Percentiles rank a stretch among this genome's conserved stretches.
Evolutionary conservation across 2,113 vertebrate genomes (phyloP).

Genomic region (Gracilinanus agilis): DNA sequence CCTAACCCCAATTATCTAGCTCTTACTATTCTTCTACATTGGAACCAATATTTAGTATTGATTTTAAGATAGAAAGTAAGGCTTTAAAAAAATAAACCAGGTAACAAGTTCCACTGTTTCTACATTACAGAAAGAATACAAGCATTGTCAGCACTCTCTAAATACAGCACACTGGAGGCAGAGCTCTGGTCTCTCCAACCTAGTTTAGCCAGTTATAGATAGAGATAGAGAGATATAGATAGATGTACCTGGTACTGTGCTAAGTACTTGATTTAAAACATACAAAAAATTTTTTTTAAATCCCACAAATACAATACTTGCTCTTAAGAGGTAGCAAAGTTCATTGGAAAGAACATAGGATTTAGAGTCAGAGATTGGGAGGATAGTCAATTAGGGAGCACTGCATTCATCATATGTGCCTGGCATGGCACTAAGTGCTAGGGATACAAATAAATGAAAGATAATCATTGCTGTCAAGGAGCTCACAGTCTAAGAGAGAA

Average conservation of each 20-base stretch:
- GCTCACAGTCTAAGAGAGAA: not conserved
- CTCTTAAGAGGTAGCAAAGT: not conserved
- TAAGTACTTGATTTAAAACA: not conserved
- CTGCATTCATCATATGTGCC: not conserved
- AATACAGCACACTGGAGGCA: not conserved
- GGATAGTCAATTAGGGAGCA: not conserved
- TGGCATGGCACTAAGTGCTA: not conserved
- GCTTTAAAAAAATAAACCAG: too few relatives aligned
- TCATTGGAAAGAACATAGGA: not conserved
- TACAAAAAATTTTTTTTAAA: too few relatives aligned
- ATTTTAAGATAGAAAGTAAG: too few relatives aligned
- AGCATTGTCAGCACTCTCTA: not conserved
- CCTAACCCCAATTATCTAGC: too few relatives aligned
- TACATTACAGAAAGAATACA: not conserved
- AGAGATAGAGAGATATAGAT: not conserved
- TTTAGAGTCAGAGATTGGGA: not conserved
- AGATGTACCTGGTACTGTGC: not conserved
- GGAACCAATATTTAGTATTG: too few relatives aligned
- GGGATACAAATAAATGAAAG: not conserved
- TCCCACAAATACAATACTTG: not conserved
- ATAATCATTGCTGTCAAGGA: not conserved
- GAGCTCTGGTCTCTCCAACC: not conserved
- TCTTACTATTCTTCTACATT: too few relatives aligned
- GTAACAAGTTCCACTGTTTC: not conserved
- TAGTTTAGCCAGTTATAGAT: not conserved